Percentiles rank a stretch among this genome's conserved stretches.
phyloP scores from a whole-genome alignment of 2,888 invertebrate species.

The Teleiodes luculella region DNA sequence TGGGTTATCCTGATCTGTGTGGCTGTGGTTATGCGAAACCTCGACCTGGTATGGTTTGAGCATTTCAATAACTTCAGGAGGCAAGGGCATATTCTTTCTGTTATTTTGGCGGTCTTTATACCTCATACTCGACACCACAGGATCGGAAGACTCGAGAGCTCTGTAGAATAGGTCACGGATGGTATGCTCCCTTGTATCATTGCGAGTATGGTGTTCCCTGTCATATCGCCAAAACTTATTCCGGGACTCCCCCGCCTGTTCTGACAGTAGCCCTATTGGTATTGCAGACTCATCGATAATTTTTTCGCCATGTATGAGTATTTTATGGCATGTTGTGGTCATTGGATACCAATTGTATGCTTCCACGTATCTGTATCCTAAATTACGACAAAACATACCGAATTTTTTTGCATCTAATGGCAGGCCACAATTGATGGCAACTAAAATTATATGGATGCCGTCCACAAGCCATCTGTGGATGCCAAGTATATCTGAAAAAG shows the following conservation, averaged over 20 bases:
- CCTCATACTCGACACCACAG: not conserved
- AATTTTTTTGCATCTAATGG: too few relatives aligned
- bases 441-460: not conserved
- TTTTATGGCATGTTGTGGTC: conserved; percentile 14
- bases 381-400: too few relatives aligned
- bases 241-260: not conserved
- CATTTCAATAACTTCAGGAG: not conserved
- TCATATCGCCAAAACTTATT: not conserved
- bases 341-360: conserved; percentile 12
- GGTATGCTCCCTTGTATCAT: not conserved
- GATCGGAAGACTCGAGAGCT: not conserved
- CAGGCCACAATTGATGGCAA: not conserved
- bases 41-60: not conserved
- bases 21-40: too few relatives aligned
- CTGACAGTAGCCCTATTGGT: not conserved
- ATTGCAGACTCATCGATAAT: conserved; percentile 3
- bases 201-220: not conserved
- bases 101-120: not conserved
- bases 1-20: too few relatives aligned
- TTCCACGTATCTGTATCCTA: not conserved
- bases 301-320: conserved; percentile 10
- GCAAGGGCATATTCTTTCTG: not conserved
- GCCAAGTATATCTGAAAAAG: not conserved
- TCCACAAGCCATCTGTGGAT: not conserved
- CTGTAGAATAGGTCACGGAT: not conserved